phyloP scores from a whole-genome alignment of 2,113 vertebrate genomes.

The Sturnus vulgaris region DNA sequence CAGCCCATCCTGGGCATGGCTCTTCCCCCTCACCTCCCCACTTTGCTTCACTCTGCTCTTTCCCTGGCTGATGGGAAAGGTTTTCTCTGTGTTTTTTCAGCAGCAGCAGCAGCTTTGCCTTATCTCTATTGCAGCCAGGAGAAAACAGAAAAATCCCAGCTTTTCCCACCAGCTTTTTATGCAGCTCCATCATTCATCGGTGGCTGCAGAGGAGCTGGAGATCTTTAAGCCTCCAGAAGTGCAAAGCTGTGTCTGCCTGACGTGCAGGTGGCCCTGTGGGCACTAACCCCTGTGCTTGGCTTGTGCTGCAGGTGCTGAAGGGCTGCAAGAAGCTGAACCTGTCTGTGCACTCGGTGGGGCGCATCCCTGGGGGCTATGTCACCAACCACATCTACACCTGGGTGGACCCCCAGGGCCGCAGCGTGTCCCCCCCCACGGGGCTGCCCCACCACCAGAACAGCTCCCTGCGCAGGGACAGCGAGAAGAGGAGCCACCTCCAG shows the following conservation, averaged over 20 bases:
- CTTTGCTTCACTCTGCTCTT: neutral
- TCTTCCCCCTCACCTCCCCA: neutral
- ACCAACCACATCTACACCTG: conserved; percentile 98
- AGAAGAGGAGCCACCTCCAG: conserved; percentile 87
- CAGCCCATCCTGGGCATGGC: neutral
- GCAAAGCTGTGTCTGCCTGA: fast-evolving
- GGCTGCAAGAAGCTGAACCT: conserved; percentile 93
- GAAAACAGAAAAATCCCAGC: neutral
- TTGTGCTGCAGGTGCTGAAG: conserved; percentile 84
- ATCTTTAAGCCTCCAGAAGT: neutral
- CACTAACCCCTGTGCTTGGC: neutral
- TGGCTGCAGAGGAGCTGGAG: neutral
- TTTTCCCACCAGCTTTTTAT: neutral
- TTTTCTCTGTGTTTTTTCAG: neutral
- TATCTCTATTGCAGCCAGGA: neutral
- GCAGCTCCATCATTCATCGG: neutral
- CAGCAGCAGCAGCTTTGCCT: neutral
- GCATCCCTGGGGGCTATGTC: conserved; percentile 90
- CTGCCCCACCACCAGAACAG: conserved; percentile 80
- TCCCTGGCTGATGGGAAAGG: neutral
- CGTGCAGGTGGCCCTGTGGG: neutral
- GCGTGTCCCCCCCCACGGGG: conserved; percentile 85
- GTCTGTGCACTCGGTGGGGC: conserved; percentile 87
- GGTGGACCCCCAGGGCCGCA: conserved; percentile 93
- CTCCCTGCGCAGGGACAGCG: conserved; percentile 76